Conservation (phyloP, 2,888 invertebrate species). For the Epinotia nisella region DNA sequence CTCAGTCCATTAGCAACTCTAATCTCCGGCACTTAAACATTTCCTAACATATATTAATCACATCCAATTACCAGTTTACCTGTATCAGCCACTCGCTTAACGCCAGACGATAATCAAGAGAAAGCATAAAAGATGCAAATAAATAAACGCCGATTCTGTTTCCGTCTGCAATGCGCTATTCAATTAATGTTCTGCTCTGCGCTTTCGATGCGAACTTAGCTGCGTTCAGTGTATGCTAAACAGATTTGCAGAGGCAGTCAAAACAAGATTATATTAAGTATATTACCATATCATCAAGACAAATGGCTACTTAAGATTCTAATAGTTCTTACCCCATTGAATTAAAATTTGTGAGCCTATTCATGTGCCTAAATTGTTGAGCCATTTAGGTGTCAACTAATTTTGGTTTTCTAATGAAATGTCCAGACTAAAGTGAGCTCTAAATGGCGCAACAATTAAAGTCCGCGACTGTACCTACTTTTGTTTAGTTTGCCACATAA, state of each 20-base stretch:
- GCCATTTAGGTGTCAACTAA: too few relatives aligned
- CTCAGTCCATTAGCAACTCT: slow-evolving; percentile 4
- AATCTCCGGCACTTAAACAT: slow-evolving; percentile 18
- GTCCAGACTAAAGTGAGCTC: too few relatives aligned
- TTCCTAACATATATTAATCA: slow-evolving; percentile 23
- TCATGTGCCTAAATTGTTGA: too few relatives aligned
- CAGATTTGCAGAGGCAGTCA: slow-evolving; percentile 1
- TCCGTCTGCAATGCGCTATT: slow-evolving; percentile 35
- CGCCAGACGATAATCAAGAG: slow-evolving; percentile 28
- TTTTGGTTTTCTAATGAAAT: too few relatives aligned
- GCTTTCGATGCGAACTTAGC: slow-evolving; percentile 11
- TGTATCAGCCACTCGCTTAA: slow-evolving; percentile 14
- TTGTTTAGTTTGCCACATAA: too few relatives aligned
- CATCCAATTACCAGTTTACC: slow-evolving; percentile 18
- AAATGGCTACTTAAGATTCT: too few relatives aligned
- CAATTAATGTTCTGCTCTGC: slow-evolving; percentile 26
- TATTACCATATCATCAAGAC: too few relatives aligned
- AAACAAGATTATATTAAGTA: neutral
- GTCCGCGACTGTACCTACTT: too few relatives aligned
- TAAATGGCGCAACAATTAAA: too few relatives aligned
- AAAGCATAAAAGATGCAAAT: slow-evolving; percentile 34
- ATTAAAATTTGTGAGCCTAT: too few relatives aligned
- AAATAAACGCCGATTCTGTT: slow-evolving; percentile 32
- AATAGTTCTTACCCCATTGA: too few relatives aligned
- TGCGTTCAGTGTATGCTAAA: slow-evolving; percentile 4